Conservation (phyloP, 23 tunicate genomes). For the Botrylloides violaceus region DNA sequence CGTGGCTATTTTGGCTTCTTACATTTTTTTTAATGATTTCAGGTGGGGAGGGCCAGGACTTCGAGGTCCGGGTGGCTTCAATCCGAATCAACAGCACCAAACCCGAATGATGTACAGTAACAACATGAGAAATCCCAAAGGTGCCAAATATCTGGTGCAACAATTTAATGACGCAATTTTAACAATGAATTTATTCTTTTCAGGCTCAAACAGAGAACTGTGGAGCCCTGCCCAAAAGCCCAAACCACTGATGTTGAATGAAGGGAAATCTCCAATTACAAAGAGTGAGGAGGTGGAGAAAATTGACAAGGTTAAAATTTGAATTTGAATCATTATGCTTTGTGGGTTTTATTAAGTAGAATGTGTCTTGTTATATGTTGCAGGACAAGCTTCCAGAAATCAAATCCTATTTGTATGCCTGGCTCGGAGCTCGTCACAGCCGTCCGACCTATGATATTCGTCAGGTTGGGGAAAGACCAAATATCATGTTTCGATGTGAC, state of each 20-base stretch:
- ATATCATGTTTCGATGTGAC: constrained; percentile 78
- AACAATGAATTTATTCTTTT: not conserved
- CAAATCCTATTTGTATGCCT: constrained; percentile 81
- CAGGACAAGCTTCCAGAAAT: constrained; percentile 74
- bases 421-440: constrained; percentile 72
- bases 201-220: constrained; percentile 48
- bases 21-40: not conserved
- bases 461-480: constrained; percentile 78
- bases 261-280: not conserved
- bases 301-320: constrained; percentile 9
- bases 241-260: not conserved
- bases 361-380: not conserved
- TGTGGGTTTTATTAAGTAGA: not conserved
- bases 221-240: constrained; percentile 75
- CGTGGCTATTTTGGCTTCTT: not conserved
- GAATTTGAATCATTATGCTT: too few relatives aligned
- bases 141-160: too few relatives aligned
- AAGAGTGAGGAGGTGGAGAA: not conserved
- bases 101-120: constrained; percentile 14
- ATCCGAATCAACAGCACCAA: constrained; percentile 5
- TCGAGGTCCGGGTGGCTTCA: constrained; percentile 2
- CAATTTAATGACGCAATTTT: not conserved
- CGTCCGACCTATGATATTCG: constrained; percentile 69
- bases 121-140: constrained; percentile 20
- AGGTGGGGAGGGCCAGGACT: not conserved